Evolutionary conservation across 2,888 invertebrate genomes (phyloP), one percentile per base, ranked within the genome.

Genomic region (Odontocerum albicorne): DNA sequence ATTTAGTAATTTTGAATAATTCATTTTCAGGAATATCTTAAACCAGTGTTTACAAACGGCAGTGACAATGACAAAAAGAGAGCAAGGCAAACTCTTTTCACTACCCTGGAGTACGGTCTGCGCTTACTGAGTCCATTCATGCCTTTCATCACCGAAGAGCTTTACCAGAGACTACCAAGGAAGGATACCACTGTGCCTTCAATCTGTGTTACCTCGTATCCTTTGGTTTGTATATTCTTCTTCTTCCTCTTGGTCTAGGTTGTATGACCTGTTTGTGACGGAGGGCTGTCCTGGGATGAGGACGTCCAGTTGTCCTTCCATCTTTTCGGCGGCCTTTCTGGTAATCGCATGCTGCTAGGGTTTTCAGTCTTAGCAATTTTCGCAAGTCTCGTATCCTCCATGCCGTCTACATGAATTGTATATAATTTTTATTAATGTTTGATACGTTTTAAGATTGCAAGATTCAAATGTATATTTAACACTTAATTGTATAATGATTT

Each of bases 121-220:
- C 84, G 92, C 59, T 77, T 96, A 52, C 79, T 99, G 12, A 89
- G 92, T 60, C 99, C 99, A 0, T 92, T 98, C 72, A 99, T 99
- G 99, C 99, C 99, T 0, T 95, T 91, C 71, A 83, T 99, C 60
- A 88, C 92, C 0, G 96, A 98, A 72, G 98, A 99, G 73, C 75
- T 99, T 63, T 99, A 85, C 79, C 96, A 96, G 72, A 81, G 96
- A 32, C 79, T 99, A 63, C 94, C 96, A 0, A 73, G 80, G 60
- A 73, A 73, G 20, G 77, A 82, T 33, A 62, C 66, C 19, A 73
- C 71, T n/a, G 75, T 81, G 56, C 87, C 90, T 0, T 96, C 96
- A 65, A 90, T 99, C 65, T 92, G 92, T 66, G 85, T 99, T 1
- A 88, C 96, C 10, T 72, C 84, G 0, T 99, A 96, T 75, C 99